Conservation (phyloP, 2,888 invertebrate species). For the Podabrus alpinus region DNA sequence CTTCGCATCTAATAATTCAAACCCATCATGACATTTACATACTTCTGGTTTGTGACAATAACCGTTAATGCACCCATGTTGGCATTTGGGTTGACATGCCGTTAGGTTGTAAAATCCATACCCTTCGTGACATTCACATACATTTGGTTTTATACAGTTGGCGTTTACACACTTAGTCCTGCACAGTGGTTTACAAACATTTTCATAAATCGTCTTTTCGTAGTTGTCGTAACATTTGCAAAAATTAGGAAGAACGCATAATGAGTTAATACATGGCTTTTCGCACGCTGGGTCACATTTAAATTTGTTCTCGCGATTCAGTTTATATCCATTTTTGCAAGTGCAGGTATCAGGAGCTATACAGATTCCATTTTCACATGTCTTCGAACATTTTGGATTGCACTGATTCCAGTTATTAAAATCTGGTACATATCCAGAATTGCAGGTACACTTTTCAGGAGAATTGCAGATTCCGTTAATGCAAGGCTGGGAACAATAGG, state of each 20-base stretch:
- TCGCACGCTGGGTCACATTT: conserved; percentile 36
- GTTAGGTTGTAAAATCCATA: not conserved
- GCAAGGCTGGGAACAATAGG: conserved; percentile 33
- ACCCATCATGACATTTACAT: conserved; percentile 42
- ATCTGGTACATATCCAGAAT: conserved; percentile 16
- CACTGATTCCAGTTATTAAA: conserved; percentile 37
- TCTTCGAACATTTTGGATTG: conserved; percentile 39
- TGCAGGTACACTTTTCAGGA: conserved; percentile 39
- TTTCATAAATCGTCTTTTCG: not conserved
- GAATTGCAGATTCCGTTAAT: conserved; percentile 37
- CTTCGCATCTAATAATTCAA: conserved; percentile 14
- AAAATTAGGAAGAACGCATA: conserved; percentile 50
- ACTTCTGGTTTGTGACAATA: conserved; percentile 30
- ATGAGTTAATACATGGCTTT: conserved; percentile 53
- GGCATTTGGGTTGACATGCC: not conserved
- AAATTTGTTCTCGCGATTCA: conserved; percentile 51
- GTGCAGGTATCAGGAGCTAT: conserved; percentile 48
- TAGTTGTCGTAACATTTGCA: conserved; percentile 14
- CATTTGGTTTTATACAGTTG: not conserved
- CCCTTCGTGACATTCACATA: not conserved
- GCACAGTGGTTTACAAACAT: not conserved
- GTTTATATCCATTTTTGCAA: conserved; percentile 60
- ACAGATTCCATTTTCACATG: conserved; percentile 58
- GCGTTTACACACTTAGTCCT: not conserved
- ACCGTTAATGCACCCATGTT: conserved; percentile 26